Conservation (phyloP, 2,888 invertebrate genomes). For the Philaethria dido region DNA sequence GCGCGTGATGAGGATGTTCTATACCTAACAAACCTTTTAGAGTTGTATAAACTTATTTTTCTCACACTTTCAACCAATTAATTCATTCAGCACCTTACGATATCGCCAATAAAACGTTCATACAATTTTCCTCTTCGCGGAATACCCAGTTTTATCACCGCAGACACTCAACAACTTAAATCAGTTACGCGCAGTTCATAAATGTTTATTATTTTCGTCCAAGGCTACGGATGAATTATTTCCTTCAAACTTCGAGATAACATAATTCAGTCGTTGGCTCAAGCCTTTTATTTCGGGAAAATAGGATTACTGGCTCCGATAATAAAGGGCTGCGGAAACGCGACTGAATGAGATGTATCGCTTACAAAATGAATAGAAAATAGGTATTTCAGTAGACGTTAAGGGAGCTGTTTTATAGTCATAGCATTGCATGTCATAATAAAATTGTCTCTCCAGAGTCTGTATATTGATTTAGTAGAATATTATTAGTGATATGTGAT, state of each 20-base stretch:
- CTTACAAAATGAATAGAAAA: conserved; percentile 33
- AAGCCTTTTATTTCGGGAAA: conserved; percentile 29
- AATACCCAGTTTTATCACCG: conserved; percentile 18
- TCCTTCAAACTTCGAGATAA: conserved; percentile 29
- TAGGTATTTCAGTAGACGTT: conserved; percentile 14
- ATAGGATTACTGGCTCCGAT: conserved; percentile 35
- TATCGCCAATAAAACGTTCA: conserved; percentile 15
- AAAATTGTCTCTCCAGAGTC: neutral
- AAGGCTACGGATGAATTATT: conserved; percentile 25
- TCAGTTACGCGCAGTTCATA: conserved; percentile 25
- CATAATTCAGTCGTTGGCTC: conserved; percentile 27
- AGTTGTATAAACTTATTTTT: neutral
- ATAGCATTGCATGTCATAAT: neutral
- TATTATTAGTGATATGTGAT: neutral
- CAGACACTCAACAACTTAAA: conserved; percentile 18
- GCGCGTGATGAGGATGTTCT: neutral
- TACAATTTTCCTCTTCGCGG: conserved; percentile 11
- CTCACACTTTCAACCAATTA: conserved; percentile 6
- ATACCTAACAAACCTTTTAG: neutral
- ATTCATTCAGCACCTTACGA: conserved; percentile 21
- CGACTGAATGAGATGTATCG: conserved; percentile 39
- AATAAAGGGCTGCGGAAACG: conserved; percentile 26
- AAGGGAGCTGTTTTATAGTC: conserved; percentile 6
- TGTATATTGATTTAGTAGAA: neutral
- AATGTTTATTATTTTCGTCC: conserved; percentile 28